Evolutionary conservation across 2,113 vertebrate genomes (phyloP), one percentile per base, ranked within the genome.

Genomic region (Chaetura pelagica): DNA sequence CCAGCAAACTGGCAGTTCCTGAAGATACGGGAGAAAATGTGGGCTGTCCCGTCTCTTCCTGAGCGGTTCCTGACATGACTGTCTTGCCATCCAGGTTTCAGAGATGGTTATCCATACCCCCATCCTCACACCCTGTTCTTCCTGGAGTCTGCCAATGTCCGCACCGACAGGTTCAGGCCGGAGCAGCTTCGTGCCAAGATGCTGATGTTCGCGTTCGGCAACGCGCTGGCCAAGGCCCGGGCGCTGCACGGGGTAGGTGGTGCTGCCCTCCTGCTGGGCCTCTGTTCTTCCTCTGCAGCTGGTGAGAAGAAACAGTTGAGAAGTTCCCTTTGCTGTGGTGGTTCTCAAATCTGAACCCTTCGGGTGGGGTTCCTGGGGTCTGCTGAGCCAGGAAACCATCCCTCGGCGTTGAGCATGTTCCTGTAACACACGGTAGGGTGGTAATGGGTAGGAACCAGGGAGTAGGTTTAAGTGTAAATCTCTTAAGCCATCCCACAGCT

Each of bases 81-180:
- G 4, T 89, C 74, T 90, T 90, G 44, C 83, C 15, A 0, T 72
- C 69, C 85, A 99, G 99, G 99, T 96, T 99, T 99, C 87, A 95
- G 34, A 88, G 97, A 66, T 3, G 98, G 97, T 84, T 99, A 98
- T 94, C 98, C 97, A 0, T 99, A 98, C 90, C 94, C 97, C 64
- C 97, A 99, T n/a, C 98, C 98, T 77, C 99, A 99, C 96, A 99
- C 99, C 8, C 57, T 99, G 19, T 99, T 98, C 96, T 94, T 99
- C 85, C 69, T 97, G 96, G 98, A 98, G 46, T 96, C 91, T 6
- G 96, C 88, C 34, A 97, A 95, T 44, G 7, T 59, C 29, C 16
- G 23, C 49, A 54, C 93, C 0, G 8, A 44, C 42, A 98, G 94
- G 79, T 98, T 98, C 69, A 87, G 27, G 35, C 98, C 98, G 10